phyloP scores from a whole-genome alignment of 2,797 vertebrate genomes.

The Premnoplex brunnescens region DNA sequence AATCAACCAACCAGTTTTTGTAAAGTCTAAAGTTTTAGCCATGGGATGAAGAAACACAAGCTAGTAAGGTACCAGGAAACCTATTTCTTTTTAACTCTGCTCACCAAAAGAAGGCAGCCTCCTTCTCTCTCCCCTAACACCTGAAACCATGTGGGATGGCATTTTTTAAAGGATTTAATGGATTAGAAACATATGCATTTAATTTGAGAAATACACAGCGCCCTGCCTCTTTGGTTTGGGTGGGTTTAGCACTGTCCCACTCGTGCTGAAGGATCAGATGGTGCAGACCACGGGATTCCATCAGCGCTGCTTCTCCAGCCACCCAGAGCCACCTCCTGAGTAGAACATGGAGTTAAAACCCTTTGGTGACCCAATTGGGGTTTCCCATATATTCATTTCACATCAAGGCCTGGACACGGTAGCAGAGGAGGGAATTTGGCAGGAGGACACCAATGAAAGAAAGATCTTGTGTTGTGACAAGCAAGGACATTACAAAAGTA shows the following conservation, averaged over 20 bases:
- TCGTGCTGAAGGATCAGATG: background rate
- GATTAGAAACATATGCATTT: background rate
- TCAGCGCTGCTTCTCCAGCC: background rate
- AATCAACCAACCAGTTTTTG: background rate
- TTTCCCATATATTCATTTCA: background rate
- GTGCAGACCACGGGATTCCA: background rate
- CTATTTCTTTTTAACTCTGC: background rate
- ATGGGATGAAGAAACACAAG: background rate
- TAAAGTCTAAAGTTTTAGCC: background rate
- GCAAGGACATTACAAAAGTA: background rate
- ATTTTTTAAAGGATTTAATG: background rate
- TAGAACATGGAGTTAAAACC: background rate
- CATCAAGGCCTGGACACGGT: background rate
- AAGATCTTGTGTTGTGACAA: background rate
- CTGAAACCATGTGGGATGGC: fast-evolving
- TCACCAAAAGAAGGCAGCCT: background rate
- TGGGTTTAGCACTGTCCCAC: background rate
- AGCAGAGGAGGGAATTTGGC: background rate
- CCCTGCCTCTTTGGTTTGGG: background rate
- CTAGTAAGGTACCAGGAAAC: background rate
- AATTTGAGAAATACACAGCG: background rate
- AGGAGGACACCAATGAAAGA: background rate
- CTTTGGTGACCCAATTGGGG: background rate
- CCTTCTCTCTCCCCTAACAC: background rate
- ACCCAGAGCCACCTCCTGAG: too few relatives aligned